Conservation (phyloP, 2,888 invertebrate genomes). For the Cryptus armator region DNA sequence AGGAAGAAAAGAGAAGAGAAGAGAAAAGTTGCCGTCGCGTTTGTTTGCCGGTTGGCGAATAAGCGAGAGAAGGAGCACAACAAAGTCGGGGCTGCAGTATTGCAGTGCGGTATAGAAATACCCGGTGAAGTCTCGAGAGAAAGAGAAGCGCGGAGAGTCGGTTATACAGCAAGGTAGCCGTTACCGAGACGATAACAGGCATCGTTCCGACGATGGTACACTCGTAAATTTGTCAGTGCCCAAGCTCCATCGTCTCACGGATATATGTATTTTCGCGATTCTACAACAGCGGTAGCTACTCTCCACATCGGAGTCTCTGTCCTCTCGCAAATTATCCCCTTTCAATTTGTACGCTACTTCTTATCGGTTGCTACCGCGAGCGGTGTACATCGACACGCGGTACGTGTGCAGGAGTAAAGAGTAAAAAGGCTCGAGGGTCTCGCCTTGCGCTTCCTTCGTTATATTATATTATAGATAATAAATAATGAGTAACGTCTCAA, state of each 20-base stretch:
- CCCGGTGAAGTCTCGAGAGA: slow-evolving; percentile 31
- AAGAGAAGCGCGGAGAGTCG: not conserved
- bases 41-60: not conserved
- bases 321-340: slow-evolving; percentile 74
- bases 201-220: slow-evolving; percentile 66
- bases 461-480: slow-evolving; percentile 66
- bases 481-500: slow-evolving; percentile 73
- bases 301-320: slow-evolving; percentile 19
- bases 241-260: slow-evolving; percentile 63
- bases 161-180: slow-evolving; percentile 34
- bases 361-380: slow-evolving; percentile 71
- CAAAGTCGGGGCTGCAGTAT: not conserved
- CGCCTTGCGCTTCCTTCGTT: slow-evolving; percentile 65
- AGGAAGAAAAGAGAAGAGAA: slow-evolving; percentile 10
- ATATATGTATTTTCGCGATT: slow-evolving; percentile 49
- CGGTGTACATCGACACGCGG: slow-evolving; percentile 1
- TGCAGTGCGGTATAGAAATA: slow-evolving; percentile 29
- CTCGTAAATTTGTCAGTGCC: slow-evolving; percentile 78
- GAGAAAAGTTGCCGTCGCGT: not conserved
- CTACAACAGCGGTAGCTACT: not conserved
- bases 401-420: not conserved
- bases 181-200: slow-evolving; percentile 65
- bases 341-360: slow-evolving; percentile 76
- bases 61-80: not conserved
- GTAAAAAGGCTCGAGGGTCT: not conserved